phyloP scores from a whole-genome alignment of 2,797 vertebrate genomes.

The Buceros bicornis region DNA sequence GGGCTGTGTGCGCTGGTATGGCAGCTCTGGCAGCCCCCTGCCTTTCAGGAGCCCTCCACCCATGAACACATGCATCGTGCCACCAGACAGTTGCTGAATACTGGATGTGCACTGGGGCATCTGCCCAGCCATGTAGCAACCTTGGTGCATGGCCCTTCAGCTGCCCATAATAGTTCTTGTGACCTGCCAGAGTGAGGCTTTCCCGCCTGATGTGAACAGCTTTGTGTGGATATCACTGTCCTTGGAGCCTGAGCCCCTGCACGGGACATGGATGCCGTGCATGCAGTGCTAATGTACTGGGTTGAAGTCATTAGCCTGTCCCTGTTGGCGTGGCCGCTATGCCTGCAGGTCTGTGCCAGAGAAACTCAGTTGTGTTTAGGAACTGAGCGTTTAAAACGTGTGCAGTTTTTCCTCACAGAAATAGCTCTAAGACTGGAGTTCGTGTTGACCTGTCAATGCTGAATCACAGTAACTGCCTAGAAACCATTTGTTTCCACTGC shows the following conservation, averaged over 20 bases:
- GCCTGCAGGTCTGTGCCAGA: neutral
- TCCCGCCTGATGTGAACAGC: fast-evolving
- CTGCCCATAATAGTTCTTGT: neutral
- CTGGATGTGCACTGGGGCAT: fast-evolving
- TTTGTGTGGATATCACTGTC: fast-evolving
- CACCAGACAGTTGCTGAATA: neutral
- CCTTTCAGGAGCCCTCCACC: neutral
- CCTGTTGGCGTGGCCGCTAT: neutral
- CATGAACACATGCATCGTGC: fast-evolving
- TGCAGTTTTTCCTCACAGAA: neutral
- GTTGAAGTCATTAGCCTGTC: neutral
- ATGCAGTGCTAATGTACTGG: fast-evolving
- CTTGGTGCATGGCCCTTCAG: neutral
- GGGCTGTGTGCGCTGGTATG: fast-evolving
- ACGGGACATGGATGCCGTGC: fast-evolving
- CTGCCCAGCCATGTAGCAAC: neutral
- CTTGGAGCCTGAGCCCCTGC: fast-evolving
- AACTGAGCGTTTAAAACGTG: neutral
- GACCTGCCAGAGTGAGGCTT: neutral
- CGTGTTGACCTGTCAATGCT: neutral
- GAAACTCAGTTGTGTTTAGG: neutral
- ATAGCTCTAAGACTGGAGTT: neutral
- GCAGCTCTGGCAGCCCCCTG: neutral
- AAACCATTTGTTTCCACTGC: neutral
- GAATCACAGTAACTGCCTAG: neutral